Percentiles rank a stretch among this genome's conserved stretches.
These are phyloP conservation scores for Temnothorax ravouxi DNA, from an alignment of 2,888 invertebrate genomes.

Conservation along the genomic window DNA sequence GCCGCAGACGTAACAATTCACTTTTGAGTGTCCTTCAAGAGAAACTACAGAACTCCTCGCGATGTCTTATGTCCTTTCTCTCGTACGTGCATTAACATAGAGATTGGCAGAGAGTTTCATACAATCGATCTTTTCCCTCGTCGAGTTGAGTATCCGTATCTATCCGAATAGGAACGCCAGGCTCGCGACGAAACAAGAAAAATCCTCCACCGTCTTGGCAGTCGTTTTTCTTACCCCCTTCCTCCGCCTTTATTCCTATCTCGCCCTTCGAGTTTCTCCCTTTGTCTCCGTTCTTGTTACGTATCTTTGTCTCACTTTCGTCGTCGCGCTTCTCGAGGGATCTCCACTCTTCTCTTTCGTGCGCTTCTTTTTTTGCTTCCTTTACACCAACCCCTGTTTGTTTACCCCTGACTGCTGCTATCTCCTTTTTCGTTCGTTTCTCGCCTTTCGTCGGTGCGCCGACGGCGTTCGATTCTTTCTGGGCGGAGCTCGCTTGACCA, in stretches of 20 bases:
- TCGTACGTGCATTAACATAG: constrained; percentile 84
- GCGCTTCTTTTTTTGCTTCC: constrained; percentile 38
- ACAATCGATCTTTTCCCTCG: constrained; percentile 84
- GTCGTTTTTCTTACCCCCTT: constrained; percentile 53
- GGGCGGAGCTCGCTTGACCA: constrained; percentile 86
- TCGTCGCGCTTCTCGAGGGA: constrained; percentile 36
- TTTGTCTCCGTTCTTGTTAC: constrained; percentile 26
- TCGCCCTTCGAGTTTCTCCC: constrained; percentile 32
- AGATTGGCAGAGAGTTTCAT: constrained; percentile 86
- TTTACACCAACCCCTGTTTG: constrained; percentile 52
- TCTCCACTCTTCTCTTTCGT: constrained; percentile 39
- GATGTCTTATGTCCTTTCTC: constrained; percentile 66
- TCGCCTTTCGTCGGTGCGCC: constrained; percentile 61
- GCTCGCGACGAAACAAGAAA: constrained; percentile 72
- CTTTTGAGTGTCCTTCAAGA: constrained; percentile 86
- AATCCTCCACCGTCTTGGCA: constrained; percentile 54
- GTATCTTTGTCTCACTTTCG: constrained; percentile 41
- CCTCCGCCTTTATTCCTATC: constrained; percentile 25
- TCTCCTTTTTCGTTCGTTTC: constrained; percentile 40
- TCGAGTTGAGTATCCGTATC: constrained; percentile 81
- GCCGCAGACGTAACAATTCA: constrained; percentile 86
- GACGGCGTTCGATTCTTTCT: constrained; percentile 79
- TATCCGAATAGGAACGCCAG: constrained; percentile 75
- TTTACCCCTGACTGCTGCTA: constrained; percentile 44
- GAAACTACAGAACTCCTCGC: constrained; percentile 77